These are phyloP conservation scores for Mormyrus proboscirostris DNA, from an alignment of 2,797 vertebrate species.

Conservation along the genomic window DNA sequence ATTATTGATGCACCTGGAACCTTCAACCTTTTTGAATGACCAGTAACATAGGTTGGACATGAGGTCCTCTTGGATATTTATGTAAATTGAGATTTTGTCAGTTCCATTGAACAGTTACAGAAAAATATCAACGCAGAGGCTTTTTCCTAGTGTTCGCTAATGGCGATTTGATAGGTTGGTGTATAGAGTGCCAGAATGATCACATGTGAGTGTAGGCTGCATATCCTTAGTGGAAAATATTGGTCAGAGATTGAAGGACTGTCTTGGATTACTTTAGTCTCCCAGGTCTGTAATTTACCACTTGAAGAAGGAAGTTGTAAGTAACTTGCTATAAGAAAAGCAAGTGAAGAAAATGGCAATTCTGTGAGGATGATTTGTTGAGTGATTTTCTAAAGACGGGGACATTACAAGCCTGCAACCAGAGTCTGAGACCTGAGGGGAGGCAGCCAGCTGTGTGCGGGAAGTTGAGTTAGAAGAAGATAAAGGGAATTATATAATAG, in stretches of 20 bases:
- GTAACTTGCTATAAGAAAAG: background rate
- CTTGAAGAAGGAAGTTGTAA: background rate
- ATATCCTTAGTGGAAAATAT: background rate
- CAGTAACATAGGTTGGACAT: background rate
- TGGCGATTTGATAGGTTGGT: background rate
- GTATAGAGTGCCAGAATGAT: background rate
- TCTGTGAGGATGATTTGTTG: background rate
- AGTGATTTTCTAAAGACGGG: background rate
- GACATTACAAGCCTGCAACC: background rate
- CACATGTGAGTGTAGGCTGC: background rate
- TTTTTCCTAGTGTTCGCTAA: background rate
- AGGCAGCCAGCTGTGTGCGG: background rate
- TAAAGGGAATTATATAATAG: conserved; percentile 10
- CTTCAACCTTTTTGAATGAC: background rate
- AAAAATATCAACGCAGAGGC: background rate
- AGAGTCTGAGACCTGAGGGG: conserved; percentile 3
- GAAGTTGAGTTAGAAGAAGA: background rate
- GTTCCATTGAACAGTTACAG: background rate
- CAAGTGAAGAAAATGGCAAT: background rate
- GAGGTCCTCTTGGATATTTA: too few relatives aligned
- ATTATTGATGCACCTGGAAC: background rate
- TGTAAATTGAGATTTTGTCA: background rate
- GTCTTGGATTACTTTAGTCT: background rate
- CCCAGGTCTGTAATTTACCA: background rate
- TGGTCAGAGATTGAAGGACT: background rate